These are phyloP conservation scores for Podocnemis expansa DNA, from an alignment of 2,113 vertebrate species.

Conservation along the genomic window DNA sequence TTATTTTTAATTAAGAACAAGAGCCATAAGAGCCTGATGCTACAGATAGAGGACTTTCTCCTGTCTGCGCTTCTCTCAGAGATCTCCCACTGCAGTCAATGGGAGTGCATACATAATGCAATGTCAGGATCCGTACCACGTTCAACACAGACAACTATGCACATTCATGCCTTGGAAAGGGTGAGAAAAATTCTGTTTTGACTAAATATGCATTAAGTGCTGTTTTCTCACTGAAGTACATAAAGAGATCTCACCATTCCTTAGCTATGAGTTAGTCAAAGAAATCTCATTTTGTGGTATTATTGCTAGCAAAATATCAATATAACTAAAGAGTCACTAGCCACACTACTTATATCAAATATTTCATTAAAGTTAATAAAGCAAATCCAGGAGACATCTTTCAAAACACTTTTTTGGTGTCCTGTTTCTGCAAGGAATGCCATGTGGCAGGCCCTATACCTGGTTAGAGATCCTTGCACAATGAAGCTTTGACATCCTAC, in stretches of 20 bases:
- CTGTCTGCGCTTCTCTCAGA: neutral
- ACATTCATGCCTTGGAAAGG: neutral
- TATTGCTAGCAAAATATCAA: neutral
- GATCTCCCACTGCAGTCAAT: rapidly evolving
- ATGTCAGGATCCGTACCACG: neutral
- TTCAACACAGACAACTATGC: neutral
- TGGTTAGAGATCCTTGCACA: neutral
- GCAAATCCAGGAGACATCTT: neutral
- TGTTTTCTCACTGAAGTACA: neutral
- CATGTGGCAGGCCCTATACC: neutral
- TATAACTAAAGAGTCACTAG: neutral
- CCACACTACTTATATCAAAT: neutral
- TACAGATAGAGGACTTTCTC: neutral
- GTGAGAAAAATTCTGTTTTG: neutral
- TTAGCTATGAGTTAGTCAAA: neutral
- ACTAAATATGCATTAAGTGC: neutral
- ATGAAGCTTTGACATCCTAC: neutral
- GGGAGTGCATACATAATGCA: neutral
- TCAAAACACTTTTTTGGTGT: neutral
- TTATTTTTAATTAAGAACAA: neutral
- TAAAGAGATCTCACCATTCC: neutral
- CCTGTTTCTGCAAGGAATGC: neutral
- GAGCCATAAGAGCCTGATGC: neutral
- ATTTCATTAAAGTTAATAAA: neutral
- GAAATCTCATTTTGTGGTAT: neutral